Conservation (phyloP, 1,140 invertebrate species). For the Bombyx mandarina region DNA sequence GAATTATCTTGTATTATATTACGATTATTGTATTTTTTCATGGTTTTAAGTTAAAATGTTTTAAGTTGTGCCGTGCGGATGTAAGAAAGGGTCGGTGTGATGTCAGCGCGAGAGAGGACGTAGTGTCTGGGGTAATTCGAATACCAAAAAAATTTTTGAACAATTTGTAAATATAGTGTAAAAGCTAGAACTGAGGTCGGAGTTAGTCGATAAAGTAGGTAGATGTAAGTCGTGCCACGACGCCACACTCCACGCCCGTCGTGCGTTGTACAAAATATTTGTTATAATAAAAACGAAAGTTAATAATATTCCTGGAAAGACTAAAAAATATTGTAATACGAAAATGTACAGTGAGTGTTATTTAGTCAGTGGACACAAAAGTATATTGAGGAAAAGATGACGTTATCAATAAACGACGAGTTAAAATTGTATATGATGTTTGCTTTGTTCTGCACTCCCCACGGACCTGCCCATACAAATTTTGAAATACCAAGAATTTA, state of each 20-base stretch:
- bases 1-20: conserved; percentile 64
- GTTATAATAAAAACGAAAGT: conserved; percentile 62
- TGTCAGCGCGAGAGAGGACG: conserved; percentile 42
- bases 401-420: conserved; percentile 68
- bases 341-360: conserved; percentile 71
- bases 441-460: conserved; percentile 37
- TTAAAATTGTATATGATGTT: conserved; percentile 65
- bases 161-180: conserved; percentile 68
- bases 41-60: conserved; percentile 62
- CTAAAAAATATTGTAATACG: conserved; percentile 65
- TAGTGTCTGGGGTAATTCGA: conserved; percentile 60
- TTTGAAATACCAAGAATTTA: too few relatives aligned
- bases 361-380: conserved; percentile 69
- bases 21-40: conserved; percentile 67
- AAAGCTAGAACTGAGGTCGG: conserved; percentile 47
- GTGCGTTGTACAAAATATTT: conserved; percentile 70
- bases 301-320: conserved; percentile 50
- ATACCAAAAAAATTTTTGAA: conserved; percentile 70
- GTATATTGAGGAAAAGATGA: conserved; percentile 66
- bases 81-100: conserved; percentile 35
- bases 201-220: conserved; percentile 60
- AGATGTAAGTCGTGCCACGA: conserved; percentile 64
- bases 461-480: too few relatives aligned
- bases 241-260: conserved; percentile 56
- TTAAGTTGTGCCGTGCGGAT: conserved; percentile 53